These are phyloP conservation scores for Artibeus lituratus DNA, from an alignment of 2,797 vertebrate genomes.

Conservation along the genomic window DNA sequence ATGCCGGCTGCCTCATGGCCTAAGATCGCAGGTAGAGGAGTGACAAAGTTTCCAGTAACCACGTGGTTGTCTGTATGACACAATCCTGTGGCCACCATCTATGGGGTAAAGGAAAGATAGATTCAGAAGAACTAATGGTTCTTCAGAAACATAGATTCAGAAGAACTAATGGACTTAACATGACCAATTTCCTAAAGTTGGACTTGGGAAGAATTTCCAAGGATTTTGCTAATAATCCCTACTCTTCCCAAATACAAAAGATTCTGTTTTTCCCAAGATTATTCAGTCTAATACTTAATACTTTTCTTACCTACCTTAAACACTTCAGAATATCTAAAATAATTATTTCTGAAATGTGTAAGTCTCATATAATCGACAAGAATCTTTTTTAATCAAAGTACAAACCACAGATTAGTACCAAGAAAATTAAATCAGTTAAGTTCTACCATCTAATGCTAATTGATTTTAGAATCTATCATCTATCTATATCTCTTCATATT, in stretches of 20 bases:
- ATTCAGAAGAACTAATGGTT: neutral
- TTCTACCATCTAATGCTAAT: neutral
- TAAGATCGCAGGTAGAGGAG: slow-evolving; percentile 87
- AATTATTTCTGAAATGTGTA: neutral
- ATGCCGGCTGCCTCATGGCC: slow-evolving; percentile 93
- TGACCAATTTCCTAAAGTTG: neutral
- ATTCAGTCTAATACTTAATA: neutral
- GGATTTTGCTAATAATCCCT: neutral
- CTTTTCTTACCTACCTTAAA: neutral
- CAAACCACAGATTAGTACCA: neutral
- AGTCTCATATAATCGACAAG: neutral
- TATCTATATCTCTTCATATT: neutral
- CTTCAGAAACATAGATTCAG: no score
- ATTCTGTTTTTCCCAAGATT: neutral
- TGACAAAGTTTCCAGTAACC: slow-evolving; percentile 79
- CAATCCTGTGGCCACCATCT: slow-evolving; percentile 91
- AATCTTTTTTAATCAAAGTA: neutral
- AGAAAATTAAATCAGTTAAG: neutral
- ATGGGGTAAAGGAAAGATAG: neutral
- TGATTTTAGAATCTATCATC: neutral
- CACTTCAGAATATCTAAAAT: neutral
- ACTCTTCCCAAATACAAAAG: neutral
- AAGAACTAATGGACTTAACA: neutral
- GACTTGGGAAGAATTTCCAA: neutral
- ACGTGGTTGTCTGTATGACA: slow-evolving; percentile 90